Base-by-base conservation (phyloP, 2,888 invertebrate species). In the Cephus pygmeus region DNA sequence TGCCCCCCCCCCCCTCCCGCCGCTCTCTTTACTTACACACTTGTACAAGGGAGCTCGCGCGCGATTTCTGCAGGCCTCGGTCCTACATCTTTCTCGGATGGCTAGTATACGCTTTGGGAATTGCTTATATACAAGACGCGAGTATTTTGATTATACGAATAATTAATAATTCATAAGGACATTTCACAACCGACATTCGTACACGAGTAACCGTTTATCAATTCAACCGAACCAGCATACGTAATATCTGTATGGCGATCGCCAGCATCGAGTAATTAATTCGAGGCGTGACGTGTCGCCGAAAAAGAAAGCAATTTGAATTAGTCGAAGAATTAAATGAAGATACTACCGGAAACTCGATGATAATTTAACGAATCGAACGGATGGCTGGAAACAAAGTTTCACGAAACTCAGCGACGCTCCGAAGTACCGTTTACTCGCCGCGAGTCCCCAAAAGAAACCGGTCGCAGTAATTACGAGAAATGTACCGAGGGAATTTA, bases 71-170 rank as follows among this genome's bases (percentile, higher is more conserved):
- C 71, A 71, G 33, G 71, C 79, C 79, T 78, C 69, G 69, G 69
- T 69, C 36, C 77, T 77, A 77, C 80, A 81, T 31, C 15, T 15
- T 31, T 71, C 33, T 33, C 77, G 81, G 81, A 81, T 83, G 81
- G 84, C 83, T 81, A 85, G 85, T 83, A 86, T 85, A 56, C 56
- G 87, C 86, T 87, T 87, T 85, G 82, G 84, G 83, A 88, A 86
- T 84, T 84, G 83, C 83, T 86, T 83, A 86, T 85, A 83, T 79
- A 78, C 82, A 78, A 82, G 36, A 69, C 40, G 33, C 30, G 34
- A 74, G 23, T 34, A 34, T 31, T 71, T 71, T 31, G 71, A 34
- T 71, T 71, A 12, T 34, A 34, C 23, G 71, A 30, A 71, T 71
- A 71, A 71, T 71, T 34, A 71, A 71, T 31, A 31, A 71, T 71